These are phyloP conservation scores for Platyscapa corneri DNA, from an alignment of 1,140 invertebrate species.

Conservation along the genomic window DNA sequence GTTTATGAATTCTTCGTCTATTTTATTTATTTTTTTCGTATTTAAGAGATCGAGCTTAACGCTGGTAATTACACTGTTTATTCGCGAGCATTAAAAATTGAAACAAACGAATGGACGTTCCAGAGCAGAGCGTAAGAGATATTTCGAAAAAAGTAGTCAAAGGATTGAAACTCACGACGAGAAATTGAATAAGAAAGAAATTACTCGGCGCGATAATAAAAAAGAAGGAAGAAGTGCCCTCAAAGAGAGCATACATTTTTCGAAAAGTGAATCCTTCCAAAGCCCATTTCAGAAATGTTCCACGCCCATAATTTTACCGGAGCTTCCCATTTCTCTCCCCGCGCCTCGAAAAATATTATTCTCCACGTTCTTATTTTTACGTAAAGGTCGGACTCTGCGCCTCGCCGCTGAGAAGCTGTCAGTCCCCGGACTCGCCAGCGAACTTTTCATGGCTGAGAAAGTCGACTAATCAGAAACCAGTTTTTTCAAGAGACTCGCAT, in stretches of 20 bases:
- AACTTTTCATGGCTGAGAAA: conserved; percentile 51
- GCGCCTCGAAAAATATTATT: conserved; percentile 38
- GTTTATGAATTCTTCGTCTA: no score
- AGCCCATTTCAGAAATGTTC: conserved; percentile 24
- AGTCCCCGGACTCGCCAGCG: conserved; percentile 32
- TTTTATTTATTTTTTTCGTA: background rate
- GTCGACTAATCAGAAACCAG: conserved; percentile 54
- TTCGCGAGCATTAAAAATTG: background rate
- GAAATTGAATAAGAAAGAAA: conserved; percentile 41
- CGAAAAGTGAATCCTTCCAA: conserved; percentile 43
- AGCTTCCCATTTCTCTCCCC: conserved; percentile 20
- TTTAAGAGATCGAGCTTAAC: background rate
- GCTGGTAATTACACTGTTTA: background rate
- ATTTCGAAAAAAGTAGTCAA: conserved; percentile 15
- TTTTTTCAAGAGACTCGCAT: conserved; percentile 41
- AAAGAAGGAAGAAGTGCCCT: conserved; percentile 13
- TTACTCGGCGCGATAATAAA: conserved; percentile 24
- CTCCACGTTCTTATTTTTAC: conserved; percentile 33
- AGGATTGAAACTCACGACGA: background rate
- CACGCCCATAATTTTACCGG: conserved; percentile 29
- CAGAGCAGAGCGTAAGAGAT: background rate
- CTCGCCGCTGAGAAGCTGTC: conserved; percentile 35
- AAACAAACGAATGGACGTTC: background rate
- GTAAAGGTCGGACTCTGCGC: conserved; percentile 2
- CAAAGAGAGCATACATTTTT: conserved; percentile 37